A percentile compares a stretch with the other conserved stretches of the same genome.
phyloP scores from a whole-genome alignment of 2,888 invertebrate genomes.

The Drosophila mimica region DNA sequence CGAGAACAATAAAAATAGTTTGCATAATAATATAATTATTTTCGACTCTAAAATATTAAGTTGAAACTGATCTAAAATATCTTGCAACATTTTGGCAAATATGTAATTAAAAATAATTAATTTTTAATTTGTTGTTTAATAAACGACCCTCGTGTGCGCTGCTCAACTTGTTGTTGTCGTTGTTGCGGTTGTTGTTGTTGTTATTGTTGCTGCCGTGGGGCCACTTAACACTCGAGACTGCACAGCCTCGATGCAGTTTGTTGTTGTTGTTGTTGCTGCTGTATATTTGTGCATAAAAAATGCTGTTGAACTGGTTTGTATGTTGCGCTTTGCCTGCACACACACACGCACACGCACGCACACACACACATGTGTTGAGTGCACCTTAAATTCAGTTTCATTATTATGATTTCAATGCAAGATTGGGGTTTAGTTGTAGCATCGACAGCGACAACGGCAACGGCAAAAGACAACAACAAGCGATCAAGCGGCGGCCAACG shows the following conservation, averaged over 20 bases:
- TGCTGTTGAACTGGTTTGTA: conserved; percentile 74
- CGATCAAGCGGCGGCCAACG: conserved; percentile 62
- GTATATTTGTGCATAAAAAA: conserved; percentile 64
- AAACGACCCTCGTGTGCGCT: conserved; percentile 48
- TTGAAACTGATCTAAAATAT: conserved; percentile 12
- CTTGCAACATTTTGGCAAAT: conserved; percentile 24
- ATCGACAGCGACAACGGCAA: conserved; percentile 35
- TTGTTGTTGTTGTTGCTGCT: conserved; percentile 7
- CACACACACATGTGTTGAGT: conserved; percentile 37
- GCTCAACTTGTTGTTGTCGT: conserved; percentile 11
- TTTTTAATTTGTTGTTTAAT: conserved; percentile 37
- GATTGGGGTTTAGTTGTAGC: conserved; percentile 70
- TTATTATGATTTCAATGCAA: conserved; percentile 75
- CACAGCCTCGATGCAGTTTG: conserved; percentile 52
- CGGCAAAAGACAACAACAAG: conserved; percentile 31
- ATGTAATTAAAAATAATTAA: conserved; percentile 30
- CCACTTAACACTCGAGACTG: conserved; percentile 57
- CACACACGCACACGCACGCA: neutral
- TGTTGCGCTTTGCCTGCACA: conserved; percentile 31
- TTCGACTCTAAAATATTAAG: neutral
- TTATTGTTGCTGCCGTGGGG: conserved; percentile 16
- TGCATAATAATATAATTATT: neutral
- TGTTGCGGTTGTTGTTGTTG: neutral
- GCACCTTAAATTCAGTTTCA: conserved; percentile 81
- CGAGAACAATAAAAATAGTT: neutral